Evolutionary conservation across 2,797 vertebrate species (phyloP), one percentile per base, ranked within the genome.

Genomic region (Netta rufina): DNA sequence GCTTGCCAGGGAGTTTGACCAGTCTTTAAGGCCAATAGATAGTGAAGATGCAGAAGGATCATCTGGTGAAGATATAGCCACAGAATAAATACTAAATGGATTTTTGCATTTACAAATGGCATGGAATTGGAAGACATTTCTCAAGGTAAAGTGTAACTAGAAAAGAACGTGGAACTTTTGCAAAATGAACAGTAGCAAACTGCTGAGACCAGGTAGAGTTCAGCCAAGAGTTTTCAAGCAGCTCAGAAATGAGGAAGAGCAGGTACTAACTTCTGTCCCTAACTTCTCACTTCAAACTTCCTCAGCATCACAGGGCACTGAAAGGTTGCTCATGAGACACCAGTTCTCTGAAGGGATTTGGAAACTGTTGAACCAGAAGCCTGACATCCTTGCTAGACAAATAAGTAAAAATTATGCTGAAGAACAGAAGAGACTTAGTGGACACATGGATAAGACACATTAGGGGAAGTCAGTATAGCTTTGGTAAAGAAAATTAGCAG

Each of bases 231-330:
- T 22, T 66, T 74, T 71, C 57, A 67, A 80, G 85, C 38, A 71
- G 78, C 57, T 90, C 65, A 53, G 32, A 64, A 36, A 39, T 20
- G 4, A 67, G 83, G 39, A 64, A 33, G 18, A 64, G 81, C 72
- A 86, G 51, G 45, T 95, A 38, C 33, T 78, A 49, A 58, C 28
- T 81, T 28, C 38, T 80, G 24, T 36, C 30, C 71, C 69, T 84
- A 49, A 30, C 84, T 82, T 73, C 60, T 91, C 27, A 20, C 27
- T 51, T 74, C 21, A 66, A 89, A 30, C 38, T 73, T 11, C 36
- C 30, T 64, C 0, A 0, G 13, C 8, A 7, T 51, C 47, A 22
- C 6, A 9, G 9, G 3, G 5, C 6, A 51, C 20, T 79, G 56
- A 43, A 74, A 60, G 38, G 36, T 27, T 87, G 43, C 24, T 92